Percentiles rank a stretch among this genome's conserved stretches.
Evolutionary conservation across 2,113 vertebrate species (phyloP).

Genomic region (Triplophysa siluroides): DNA sequence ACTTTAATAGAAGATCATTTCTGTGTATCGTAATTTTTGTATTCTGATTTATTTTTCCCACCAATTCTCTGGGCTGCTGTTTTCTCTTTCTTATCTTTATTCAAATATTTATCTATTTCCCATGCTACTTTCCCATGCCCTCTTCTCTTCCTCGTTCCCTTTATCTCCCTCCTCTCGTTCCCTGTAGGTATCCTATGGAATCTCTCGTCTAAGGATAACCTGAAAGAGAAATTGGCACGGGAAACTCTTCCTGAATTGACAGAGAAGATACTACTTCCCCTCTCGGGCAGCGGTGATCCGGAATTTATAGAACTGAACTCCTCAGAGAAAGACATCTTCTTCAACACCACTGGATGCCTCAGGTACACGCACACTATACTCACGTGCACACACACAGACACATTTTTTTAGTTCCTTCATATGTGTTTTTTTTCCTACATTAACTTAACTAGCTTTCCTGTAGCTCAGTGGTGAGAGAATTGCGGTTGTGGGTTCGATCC

Average conservation of each 20-base stretch:
- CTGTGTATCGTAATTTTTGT: not conserved
- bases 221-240: constrained; percentile 87
- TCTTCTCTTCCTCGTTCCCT: constrained; percentile 9
- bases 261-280: constrained; percentile 82
- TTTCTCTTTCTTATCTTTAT: not conserved
- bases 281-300: constrained; percentile 69
- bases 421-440: constrained; percentile 14
- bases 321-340: constrained; percentile 87
- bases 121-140: not conserved
- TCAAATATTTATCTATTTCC: constrained; percentile 13
- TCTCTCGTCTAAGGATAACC: constrained; percentile 91
- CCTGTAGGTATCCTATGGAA: constrained; percentile 93
- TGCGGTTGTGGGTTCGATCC: too few species aligned
- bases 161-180: not conserved
- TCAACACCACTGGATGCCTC: constrained; percentile 75
- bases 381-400: constrained; percentile 4
- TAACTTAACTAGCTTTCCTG: not conserved
- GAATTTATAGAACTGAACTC: constrained; percentile 72
- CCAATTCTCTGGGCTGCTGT: not conserved
- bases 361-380: constrained; percentile 37
- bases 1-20: not conserved
- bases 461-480: too few species aligned
- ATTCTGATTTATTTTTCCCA: not conserved
- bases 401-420: not conserved
- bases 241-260: constrained; percentile 85